Evolutionary conservation across 2,888 invertebrate genomes (phyloP), one percentile per base, ranked within the genome.

Genomic region (Baccha elongata): DNA sequence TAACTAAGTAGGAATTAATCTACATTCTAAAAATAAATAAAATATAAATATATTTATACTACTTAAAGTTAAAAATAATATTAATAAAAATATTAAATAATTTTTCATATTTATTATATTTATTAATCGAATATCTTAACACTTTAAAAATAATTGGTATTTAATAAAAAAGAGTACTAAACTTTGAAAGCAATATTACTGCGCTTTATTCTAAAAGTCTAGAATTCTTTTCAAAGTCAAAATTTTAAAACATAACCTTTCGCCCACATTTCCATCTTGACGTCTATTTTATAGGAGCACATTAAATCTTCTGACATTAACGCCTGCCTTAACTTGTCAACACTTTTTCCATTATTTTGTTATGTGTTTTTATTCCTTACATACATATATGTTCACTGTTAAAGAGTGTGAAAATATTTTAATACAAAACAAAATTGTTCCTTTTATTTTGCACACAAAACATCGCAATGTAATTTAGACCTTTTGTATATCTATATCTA

Each of bases 401-500:
- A n/a, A n/a, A n/a, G n/a, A n/a, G 21, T 21, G 60, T 60, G 58
- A 62, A 73, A 60, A 67, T 53, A 73, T 60, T 73, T 73, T 67
- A 60, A 67, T 73, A 40, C 60, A 65, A 68, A 32, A 23, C 52
- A 32, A 44, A 67, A 62, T 26, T 40, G 52, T 65, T 46, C 52
- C 58, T 42, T 69, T 76, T 46, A 32, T 37, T 50, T 1, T 67
- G 29, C 11, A 13, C 42, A 50, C 19, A 48, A 40, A 21, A 35
- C 37, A 42, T 53, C 23, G 46, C 35, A 52, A 29, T 60, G 29
- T 67, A 67, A 73, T 73, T 60, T 67, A 55, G 37, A 42, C 50
- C 32, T 55, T n/a, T 58, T 40, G 32, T 46, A 58, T 26, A 13
- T 10, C n/a, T 19, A 21, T 7, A 8, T 17, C 11, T 8, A n/a